Percentiles rank a stretch among this genome's conserved stretches.
Evolutionary conservation across 2,888 invertebrate genomes (phyloP).

Genomic region (Orchestes rusci): DNA sequence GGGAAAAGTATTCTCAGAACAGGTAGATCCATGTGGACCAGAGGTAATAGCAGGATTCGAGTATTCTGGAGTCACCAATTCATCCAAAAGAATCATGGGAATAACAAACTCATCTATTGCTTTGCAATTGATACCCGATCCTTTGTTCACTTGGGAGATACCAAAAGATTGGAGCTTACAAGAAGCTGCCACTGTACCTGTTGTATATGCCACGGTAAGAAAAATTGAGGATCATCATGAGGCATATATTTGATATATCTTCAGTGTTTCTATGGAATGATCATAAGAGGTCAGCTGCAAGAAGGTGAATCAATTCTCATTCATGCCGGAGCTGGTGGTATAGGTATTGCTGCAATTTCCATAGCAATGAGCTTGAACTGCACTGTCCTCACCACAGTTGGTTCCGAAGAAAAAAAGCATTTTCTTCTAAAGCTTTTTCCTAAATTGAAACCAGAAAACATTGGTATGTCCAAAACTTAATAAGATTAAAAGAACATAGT

Average conservation of each 20-base stretch:
- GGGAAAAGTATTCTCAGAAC: no score
- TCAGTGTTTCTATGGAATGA: constrained; percentile 30
- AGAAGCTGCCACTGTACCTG: constrained; percentile 60
- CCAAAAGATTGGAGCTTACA: constrained; percentile 55
- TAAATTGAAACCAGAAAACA: constrained; percentile 61
- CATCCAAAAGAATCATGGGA: constrained; percentile 46
- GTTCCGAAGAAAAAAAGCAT: constrained; percentile 73
- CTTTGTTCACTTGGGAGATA: constrained; percentile 43
- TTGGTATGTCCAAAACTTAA: constrained; percentile 44
- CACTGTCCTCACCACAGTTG: constrained; percentile 82
- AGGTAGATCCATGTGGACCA: constrained; percentile 64
- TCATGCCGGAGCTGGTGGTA: constrained; percentile 59
- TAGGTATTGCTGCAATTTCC: constrained; percentile 90
- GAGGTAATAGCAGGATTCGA: constrained; percentile 88
- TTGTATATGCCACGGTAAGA: constrained; percentile 53
- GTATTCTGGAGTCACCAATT: constrained; percentile 51
- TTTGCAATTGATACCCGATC: constrained; percentile 45
- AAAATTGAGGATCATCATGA: not conserved
- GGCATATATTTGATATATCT: not conserved
- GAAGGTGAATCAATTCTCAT: constrained; percentile 30
- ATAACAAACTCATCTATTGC: constrained; percentile 44
- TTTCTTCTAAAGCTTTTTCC: constrained; percentile 81
- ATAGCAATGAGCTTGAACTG: constrained; percentile 81
- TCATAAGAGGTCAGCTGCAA: constrained; percentile 25
- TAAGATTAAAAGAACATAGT: not conserved